A percentile compares a stretch with the other conserved stretches of the same genome.
These are phyloP conservation scores for Bovichtus variegatus DNA, from an alignment of 2,797 vertebrate species.

Conservation along the genomic window DNA sequence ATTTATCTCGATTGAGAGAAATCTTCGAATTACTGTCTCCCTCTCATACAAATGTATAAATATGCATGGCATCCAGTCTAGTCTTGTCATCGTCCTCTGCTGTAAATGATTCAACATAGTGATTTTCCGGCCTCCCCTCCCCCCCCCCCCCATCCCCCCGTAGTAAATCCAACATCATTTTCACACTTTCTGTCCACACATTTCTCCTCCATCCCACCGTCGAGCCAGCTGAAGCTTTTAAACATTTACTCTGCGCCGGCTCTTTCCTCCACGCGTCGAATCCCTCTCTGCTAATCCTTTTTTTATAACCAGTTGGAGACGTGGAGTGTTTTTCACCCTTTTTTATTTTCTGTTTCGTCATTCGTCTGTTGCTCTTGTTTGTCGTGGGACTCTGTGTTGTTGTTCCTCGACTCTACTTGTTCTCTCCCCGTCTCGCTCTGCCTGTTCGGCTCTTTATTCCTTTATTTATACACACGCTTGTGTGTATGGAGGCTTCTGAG, in stretches of 20 bases:
- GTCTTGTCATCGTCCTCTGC: slow-evolving; percentile 15
- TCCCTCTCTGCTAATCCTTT: slow-evolving; percentile 35
- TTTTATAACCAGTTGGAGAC: slow-evolving; percentile 33
- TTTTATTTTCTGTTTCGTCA: slow-evolving; percentile 35
- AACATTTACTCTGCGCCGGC: slow-evolving; percentile 50
- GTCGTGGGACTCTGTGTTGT: slow-evolving; percentile 38
- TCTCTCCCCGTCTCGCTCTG: slow-evolving; percentile 20
- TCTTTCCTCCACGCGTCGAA: background rate
- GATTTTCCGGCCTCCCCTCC: slow-evolving; percentile 8
- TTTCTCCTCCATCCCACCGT: background rate
- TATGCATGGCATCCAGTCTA: slow-evolving; percentile 29
- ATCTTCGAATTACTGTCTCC: background rate
- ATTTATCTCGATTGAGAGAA: background rate
- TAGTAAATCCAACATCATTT: slow-evolving; percentile 38
- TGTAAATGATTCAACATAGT: slow-evolving; percentile 59
- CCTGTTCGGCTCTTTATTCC: slow-evolving; percentile 39
- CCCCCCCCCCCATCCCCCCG: too few species aligned
- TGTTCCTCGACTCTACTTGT: slow-evolving; percentile 34
- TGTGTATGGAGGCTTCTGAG: slow-evolving; percentile 12
- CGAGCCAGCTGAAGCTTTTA: slow-evolving; percentile 25
- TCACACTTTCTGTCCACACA: slow-evolving; percentile 42
- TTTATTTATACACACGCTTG: slow-evolving; percentile 13
- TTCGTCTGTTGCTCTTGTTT: slow-evolving; percentile 48
- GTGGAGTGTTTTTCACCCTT: background rate
- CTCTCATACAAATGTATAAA: slow-evolving; percentile 18